A percentile compares a stretch with the other conserved stretches of the same genome.
These are phyloP conservation scores for Arctia plantaginis DNA, from an alignment of 2,888 invertebrate genomes.

Conservation along the genomic window DNA sequence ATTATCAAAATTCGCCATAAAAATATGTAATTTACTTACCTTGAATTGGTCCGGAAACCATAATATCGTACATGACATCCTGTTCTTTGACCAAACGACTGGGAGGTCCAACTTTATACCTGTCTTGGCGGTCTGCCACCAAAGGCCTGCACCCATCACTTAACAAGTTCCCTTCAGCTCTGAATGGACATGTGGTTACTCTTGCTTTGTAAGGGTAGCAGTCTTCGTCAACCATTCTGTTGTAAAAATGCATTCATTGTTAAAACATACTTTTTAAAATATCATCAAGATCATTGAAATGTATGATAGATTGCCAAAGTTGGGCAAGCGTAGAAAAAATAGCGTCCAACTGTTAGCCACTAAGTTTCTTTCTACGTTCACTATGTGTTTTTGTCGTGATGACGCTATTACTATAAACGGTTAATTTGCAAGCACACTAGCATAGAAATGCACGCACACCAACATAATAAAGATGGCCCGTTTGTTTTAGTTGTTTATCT, in stretches of 20 bases:
- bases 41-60: constrained; percentile 96
- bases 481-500: too few species aligned
- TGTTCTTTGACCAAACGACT: constrained; percentile 91
- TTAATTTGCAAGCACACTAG: too few species aligned
- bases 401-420: not conserved
- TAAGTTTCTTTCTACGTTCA: not conserved
- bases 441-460: too few species aligned
- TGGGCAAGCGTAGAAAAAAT: not conserved
- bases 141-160: constrained; percentile 86
- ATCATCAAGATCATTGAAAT: not conserved
- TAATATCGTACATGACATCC: constrained; percentile 97
- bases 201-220: constrained; percentile 94
- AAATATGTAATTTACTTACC: constrained; percentile 48
- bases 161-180: constrained; percentile 71
- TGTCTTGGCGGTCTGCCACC: constrained; percentile 84
- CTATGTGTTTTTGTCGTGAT: not conserved
- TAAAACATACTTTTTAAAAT: not conserved
- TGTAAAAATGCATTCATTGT: not conserved
- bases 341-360: not conserved
- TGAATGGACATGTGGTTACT: constrained; percentile 88
- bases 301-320: not conserved
- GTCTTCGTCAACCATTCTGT: constrained; percentile 92
- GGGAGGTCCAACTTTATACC: constrained; percentile 92
- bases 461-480: too few species aligned
- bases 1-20: not conserved